Evolutionary conservation across 2,113 vertebrate species (phyloP).

Genomic region (Sialia sialis): DNA sequence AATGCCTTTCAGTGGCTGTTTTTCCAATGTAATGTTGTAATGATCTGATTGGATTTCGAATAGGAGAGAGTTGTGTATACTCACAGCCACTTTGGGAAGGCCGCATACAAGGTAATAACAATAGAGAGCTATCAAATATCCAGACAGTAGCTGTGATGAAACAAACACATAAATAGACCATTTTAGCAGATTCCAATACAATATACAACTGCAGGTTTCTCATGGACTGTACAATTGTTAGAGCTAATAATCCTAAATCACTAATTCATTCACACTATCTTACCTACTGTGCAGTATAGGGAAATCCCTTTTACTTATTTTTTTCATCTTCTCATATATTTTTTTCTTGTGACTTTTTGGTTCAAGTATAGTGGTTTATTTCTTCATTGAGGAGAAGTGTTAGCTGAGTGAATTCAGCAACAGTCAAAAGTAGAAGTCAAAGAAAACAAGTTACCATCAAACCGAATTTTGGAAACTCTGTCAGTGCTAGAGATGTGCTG

Average conservation of each 20-base stretch:
- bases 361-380: neutral
- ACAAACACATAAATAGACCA: slow-evolving; percentile 23
- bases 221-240: neutral
- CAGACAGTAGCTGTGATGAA: neutral
- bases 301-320: neutral
- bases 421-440: neutral
- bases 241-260: neutral
- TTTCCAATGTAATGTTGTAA: slow-evolving; percentile 18
- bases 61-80: slow-evolving; percentile 8
- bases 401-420: neutral
- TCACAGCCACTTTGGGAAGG: slow-evolving; percentile 9
- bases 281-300: neutral
- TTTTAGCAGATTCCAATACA: neutral
- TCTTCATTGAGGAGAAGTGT: neutral
- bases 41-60: neutral
- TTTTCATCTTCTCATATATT: accelerated
- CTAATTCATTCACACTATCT: neutral
- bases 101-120: slow-evolving; percentile 22
- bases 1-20: slow-evolving; percentile 27
- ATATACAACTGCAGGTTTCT: neutral
- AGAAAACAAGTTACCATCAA: neutral
- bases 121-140: neutral
- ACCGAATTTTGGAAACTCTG: neutral
- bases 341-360: neutral
- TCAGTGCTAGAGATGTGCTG: neutral